Evolutionary conservation across 2,888 invertebrate species (phyloP), one percentile per base, ranked within the genome.

Genomic region (Cyclophora albipunctata): DNA sequence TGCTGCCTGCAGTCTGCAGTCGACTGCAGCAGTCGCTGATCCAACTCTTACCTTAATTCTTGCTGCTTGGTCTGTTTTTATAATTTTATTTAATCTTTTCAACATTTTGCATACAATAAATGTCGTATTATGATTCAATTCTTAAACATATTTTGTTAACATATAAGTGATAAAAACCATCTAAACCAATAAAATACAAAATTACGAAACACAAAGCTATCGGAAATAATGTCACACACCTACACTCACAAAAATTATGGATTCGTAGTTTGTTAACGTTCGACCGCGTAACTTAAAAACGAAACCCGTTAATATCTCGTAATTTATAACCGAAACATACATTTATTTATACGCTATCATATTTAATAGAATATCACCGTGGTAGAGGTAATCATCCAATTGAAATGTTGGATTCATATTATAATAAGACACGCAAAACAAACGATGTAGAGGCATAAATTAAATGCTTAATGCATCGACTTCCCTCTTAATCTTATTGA

Each of bases 151-250:
- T 71, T 66, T 58, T 71, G 20, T 20, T 2, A 20, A 20, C 20
- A 72, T 70, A 62, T 84, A 84, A 85, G 80, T 84, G 78, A 73
- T 60, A 58, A 55, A 69, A 74, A 75, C 74, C 78, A 78, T 74
- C 68, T 68, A 55, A 60, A 62, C 60, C 65, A 67, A 76, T 79
- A 79, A 81, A 79, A 72, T 67, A 65, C 66, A 65, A 68, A 64
- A 68, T 76, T 66, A 74, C 68, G 64, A 71, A 78, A 79, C 63
- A 57, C 59, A 66, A 67, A 67, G 63, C 66, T 69, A 67, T 71
- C 68, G 66, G 72, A 73, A 73, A 76, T 76, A 68, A 77, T 73
- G 69, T 71, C 57, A 50, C 54, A 67, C 81, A 67, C 82, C 83
- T 72, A 82, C 82, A 62, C 62, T 60, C 64, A 66, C 47, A 45